Evolutionary conservation across 2,888 invertebrate genomes (phyloP).

Genomic region (Lithosia quadra): DNA sequence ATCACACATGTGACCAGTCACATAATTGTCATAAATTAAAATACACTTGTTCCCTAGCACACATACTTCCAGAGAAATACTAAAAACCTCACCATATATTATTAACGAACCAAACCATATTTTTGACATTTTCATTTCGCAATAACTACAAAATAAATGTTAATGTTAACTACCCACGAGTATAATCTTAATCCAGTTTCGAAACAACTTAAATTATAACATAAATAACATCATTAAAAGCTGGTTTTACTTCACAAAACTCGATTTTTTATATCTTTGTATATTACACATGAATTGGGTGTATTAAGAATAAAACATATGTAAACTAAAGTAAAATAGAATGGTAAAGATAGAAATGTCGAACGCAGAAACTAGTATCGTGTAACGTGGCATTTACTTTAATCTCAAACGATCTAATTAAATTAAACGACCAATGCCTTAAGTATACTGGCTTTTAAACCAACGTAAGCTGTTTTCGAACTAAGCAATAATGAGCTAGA

Average conservation of each 20-base stretch:
- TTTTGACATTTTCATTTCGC: neutral
- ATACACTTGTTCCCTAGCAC: too few relatives aligned
- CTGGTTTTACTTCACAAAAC: constrained; percentile 24
- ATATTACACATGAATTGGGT: constrained; percentile 18
- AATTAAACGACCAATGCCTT: constrained; percentile 69
- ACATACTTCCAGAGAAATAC: neutral
- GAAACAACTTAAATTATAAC: constrained; percentile 28
- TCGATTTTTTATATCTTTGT: constrained; percentile 14
- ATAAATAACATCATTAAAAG: constrained; percentile 23
- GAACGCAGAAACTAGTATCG: constrained; percentile 63
- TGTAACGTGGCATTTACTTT: constrained; percentile 74
- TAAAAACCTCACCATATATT: neutral
- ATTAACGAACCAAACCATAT: neutral
- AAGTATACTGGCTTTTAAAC: constrained; percentile 62
- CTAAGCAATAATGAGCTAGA: constrained; percentile 68
- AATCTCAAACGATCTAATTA: constrained; percentile 76
- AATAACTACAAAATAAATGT: constrained; percentile 1
- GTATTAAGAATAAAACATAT: constrained; percentile 28
- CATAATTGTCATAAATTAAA: too few relatives aligned
- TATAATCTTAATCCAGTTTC: constrained; percentile 28
- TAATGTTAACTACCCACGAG: constrained; percentile 4
- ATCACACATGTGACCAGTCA: too few relatives aligned
- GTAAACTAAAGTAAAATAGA: constrained; percentile 49
- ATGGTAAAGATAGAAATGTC: constrained; percentile 66
- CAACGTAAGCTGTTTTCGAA: constrained; percentile 67